Conservation (phyloP, 2,797 vertebrate genomes). For the Saxicola maurus region DNA sequence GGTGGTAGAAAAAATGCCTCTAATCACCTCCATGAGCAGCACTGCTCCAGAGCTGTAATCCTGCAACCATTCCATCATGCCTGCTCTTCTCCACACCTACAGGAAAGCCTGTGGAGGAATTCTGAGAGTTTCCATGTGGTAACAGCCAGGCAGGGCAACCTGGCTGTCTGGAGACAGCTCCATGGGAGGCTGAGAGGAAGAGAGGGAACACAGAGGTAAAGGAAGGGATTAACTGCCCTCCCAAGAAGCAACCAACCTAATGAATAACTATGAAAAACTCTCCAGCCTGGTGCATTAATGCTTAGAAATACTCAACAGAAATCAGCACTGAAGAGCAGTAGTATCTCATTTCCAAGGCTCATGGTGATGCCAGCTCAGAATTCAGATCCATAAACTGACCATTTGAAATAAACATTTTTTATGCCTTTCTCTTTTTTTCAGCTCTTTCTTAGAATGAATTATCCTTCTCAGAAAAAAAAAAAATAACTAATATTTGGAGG, state of each 20-base stretch:
- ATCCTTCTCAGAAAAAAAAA: not conserved
- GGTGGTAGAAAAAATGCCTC: not conserved
- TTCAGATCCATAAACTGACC: constrained; percentile 9
- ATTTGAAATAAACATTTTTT: constrained; percentile 4
- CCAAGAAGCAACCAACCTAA: constrained; percentile 3
- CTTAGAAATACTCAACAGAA: constrained; percentile 25
- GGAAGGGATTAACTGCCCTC: not conserved
- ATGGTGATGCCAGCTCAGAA: not conserved
- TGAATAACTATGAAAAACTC: constrained; percentile 26
- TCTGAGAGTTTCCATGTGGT: not conserved
- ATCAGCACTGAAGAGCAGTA: not conserved
- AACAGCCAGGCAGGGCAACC: not conserved
- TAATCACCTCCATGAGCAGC: not conserved
- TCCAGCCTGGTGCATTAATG: not conserved
- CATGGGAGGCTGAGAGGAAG: not conserved
- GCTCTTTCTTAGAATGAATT: not conserved
- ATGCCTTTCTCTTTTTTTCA: not conserved
- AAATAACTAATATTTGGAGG: not conserved
- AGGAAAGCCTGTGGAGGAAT: not conserved
- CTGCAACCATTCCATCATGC: not conserved
- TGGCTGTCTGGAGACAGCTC: not conserved
- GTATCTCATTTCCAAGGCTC: not conserved
- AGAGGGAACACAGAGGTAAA: not conserved
- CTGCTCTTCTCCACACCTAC: not conserved
- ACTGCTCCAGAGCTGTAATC: not conserved